Conservation (phyloP, 2,888 invertebrate genomes). For the Hartigia nigra region DNA sequence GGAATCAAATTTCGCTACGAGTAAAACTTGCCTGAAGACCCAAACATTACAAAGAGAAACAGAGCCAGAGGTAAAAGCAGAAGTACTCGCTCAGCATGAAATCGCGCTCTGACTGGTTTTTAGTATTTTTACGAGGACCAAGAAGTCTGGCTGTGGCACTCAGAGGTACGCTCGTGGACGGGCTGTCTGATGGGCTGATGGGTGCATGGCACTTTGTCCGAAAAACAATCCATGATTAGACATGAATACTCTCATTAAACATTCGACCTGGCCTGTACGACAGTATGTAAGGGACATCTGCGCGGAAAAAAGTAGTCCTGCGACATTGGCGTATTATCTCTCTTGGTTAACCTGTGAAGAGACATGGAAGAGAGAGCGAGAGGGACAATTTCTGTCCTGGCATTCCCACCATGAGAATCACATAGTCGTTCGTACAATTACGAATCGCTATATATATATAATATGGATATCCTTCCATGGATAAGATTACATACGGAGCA, state of each 20-base stretch:
- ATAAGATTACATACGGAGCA: too few relatives aligned
- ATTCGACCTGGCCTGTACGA: conserved; percentile 16
- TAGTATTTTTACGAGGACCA: conserved; percentile 1
- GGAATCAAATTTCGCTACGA: background rate
- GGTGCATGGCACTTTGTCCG: conserved; percentile 3
- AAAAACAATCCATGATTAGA: conserved; percentile 21
- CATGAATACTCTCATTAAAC: conserved; percentile 21
- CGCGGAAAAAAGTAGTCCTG: conserved; percentile 11
- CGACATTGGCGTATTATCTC: conserved; percentile 1
- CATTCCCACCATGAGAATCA: background rate
- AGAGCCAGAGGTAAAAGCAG: background rate
- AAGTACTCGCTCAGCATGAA: background rate
- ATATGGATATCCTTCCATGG: background rate
- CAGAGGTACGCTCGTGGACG: background rate
- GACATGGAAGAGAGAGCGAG: background rate
- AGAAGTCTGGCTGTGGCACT: background rate
- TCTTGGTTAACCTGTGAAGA: background rate
- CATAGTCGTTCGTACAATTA: background rate
- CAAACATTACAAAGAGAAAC: background rate
- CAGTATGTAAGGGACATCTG: conserved; percentile 17
- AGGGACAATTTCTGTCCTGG: background rate
- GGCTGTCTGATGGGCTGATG: background rate
- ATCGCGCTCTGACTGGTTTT: conserved; percentile 7
- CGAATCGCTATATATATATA: too few relatives aligned
- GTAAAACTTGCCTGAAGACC: background rate